Base-by-base conservation (phyloP, 2,797 vertebrate genomes). In the Pelochelys cantorii region DNA sequence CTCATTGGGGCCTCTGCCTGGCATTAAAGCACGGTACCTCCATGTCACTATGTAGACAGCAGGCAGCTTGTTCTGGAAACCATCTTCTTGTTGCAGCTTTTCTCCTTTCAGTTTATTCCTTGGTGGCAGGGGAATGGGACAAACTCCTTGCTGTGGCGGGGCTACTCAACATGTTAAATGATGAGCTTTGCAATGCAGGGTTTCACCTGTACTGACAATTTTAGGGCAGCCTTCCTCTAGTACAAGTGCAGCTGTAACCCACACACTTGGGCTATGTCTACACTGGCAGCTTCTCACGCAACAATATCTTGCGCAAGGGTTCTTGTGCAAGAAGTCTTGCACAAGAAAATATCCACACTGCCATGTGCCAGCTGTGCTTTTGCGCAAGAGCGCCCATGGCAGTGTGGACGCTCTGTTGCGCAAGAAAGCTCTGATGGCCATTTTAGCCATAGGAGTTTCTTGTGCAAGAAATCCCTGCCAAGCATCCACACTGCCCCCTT, bases 111-210 rank as follows among this genome's bases (percentile, higher is more conserved):
- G 74, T 13, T 52, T 75, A 29, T 48, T 29, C 14, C 37, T 77
- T 25, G 15, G 52, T 29, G 42, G 23, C 25, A 52, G 23, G 25
- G 74, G 23, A 23, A 48, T 15, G 37, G 82, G 37, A 1, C 0
- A 5, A 9, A 0, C 0, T 31, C 85, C 81, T 17, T 13, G 42
- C 65, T 8, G 17, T 27, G 65, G 68, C 75, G 37, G 42, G 53
- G 5, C 25, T 5, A 23, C 0, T 0, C 22, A 0, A 0, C 3
- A 0, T 4, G 3, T 7, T 31, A 37, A 23, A 68, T 53, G 48
- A 7, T 29, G 2, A 4, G 25, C 20, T 11, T 34, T 20, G 13
- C 34, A 48, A 48, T 31, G 23, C 1, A 0, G 0, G 4, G 5
- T 57, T 6, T 55, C 27, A 2, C 2, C 1, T 2, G 15, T 3